Evolutionary conservation across 2,113 vertebrate species (phyloP).

Genomic region (western clawed frog (Xenopus tropicalis)): DNA sequence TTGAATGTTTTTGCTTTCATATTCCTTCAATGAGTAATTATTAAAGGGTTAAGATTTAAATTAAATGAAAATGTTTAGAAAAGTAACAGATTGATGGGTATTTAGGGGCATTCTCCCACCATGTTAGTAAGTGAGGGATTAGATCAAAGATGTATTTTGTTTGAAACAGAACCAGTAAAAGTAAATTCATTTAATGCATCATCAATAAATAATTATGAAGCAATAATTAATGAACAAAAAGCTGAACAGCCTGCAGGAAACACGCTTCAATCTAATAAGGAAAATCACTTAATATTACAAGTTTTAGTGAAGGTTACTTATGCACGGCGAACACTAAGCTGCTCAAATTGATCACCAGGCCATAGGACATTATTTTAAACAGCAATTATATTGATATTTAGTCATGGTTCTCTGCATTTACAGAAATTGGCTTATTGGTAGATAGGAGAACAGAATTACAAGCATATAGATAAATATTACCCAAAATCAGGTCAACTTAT

Average conservation of each 20-base stretch:
- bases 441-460: no score
- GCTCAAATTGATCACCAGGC: not conserved
- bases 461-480: no score
- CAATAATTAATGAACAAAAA: not conserved
- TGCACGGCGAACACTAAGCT: not conserved
- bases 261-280: not conserved
- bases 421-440: no score
- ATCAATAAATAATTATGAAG: conserved; percentile 1
- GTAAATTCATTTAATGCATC: not conserved
- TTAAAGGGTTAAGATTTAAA: not conserved
- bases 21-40: not conserved
- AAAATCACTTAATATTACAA: not conserved
- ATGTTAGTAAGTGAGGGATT: not conserved
- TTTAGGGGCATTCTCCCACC: not conserved
- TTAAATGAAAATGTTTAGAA: not conserved
- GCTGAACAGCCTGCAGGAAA: not conserved
- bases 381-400: not conserved
- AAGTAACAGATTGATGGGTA: not conserved
- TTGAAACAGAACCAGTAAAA: not conserved
- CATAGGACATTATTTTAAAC: not conserved
- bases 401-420: not conserved
- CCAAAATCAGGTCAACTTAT: no score
- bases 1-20: no score
- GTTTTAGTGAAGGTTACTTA: not conserved
- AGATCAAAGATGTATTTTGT: not conserved